phyloP scores from a whole-genome alignment of 2,797 vertebrate genomes.

The Microchirus variegatus region DNA sequence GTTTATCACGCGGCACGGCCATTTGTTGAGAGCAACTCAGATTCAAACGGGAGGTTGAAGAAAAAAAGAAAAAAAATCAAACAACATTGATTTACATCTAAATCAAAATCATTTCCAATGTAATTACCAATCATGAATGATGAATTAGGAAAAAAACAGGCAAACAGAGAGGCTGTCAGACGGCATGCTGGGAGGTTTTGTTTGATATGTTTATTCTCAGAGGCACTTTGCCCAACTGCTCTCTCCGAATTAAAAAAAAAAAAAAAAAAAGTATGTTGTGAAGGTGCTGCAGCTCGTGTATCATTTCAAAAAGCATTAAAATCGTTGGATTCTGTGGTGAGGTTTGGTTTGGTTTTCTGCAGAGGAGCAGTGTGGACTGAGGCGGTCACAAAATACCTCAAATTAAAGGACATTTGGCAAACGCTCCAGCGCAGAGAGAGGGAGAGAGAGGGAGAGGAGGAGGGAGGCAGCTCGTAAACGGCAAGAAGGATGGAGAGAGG shows the following conservation, averaged over 20 bases:
- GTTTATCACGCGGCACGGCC: conserved; percentile 36
- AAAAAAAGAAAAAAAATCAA: conserved; percentile 43
- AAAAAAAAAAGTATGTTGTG: neutral
- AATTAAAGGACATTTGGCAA: conserved; percentile 46
- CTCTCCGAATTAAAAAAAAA: neutral
- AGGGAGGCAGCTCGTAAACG: conserved; percentile 16
- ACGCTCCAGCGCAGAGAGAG: conserved; percentile 11
- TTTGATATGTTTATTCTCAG: conserved; percentile 4
- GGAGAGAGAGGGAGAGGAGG: neutral
- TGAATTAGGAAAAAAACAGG: conserved; percentile 43
- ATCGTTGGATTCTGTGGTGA: conserved; percentile 1
- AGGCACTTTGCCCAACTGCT: neutral
- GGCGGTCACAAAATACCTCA: conserved; percentile 42
- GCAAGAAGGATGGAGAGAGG: conserved; percentile 12
- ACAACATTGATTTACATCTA: conserved; percentile 37
- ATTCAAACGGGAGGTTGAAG: conserved; percentile 26
- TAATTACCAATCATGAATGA: conserved; percentile 48
- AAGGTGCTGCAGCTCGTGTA: too few relatives aligned
- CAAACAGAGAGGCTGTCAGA: conserved; percentile 16
- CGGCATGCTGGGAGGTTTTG: conserved; percentile 12
- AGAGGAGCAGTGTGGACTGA: conserved; percentile 1
- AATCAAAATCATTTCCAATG: conserved; percentile 33
- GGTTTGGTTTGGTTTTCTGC: conserved; percentile 5
- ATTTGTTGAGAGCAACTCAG: conserved; percentile 35
- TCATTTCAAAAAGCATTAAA: neutral